phyloP scores from a whole-genome alignment of 2,888 invertebrate genomes.

The Lasioglossum marginatum region DNA sequence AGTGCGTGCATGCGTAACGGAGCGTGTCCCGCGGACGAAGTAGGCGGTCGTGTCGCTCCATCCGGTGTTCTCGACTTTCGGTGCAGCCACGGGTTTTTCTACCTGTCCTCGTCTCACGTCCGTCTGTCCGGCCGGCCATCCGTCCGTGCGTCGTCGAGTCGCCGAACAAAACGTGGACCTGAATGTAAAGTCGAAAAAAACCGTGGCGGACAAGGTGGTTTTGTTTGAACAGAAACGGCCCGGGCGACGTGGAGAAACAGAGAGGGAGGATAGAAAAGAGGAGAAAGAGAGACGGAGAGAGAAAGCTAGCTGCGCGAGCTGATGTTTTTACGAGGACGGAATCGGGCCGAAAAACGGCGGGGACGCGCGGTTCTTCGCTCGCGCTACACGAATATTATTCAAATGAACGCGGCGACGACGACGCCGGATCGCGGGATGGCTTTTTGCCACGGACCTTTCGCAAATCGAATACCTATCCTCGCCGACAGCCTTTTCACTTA shows the following conservation, averaged over 20 bases:
- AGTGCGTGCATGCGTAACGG: conserved; percentile 64
- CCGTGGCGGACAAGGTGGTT: conserved; percentile 64
- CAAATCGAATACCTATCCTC: conserved; percentile 5
- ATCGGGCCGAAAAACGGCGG: conserved; percentile 58
- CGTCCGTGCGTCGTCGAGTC: conserved; percentile 53
- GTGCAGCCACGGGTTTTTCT: conserved; percentile 60
- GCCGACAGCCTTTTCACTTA: conserved; percentile 1
- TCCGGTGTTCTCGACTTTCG: conserved; percentile 66
- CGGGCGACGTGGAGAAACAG: background rate
- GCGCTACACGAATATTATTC: conserved; percentile 59
- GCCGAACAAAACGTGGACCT: conserved; percentile 68
- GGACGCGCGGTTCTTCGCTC: conserved; percentile 32
- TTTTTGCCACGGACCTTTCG: background rate
- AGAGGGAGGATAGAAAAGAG: background rate
- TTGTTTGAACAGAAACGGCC: conserved; percentile 67
- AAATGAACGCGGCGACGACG: conserved; percentile 32
- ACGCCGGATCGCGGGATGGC: background rate
- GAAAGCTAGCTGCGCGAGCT: conserved; percentile 24
- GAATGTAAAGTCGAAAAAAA: conserved; percentile 72
- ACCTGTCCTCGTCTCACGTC: conserved; percentile 68
- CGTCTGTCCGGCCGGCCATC: conserved; percentile 46
- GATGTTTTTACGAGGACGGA: conserved; percentile 67
- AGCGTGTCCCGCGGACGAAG: conserved; percentile 70
- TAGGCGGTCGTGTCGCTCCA: conserved; percentile 67
- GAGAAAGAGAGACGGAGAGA: background rate